Percentiles rank a stretch among this genome's conserved stretches.
phyloP scores from a whole-genome alignment of 2,797 vertebrate genomes.

The Gouania willdenowi region DNA sequence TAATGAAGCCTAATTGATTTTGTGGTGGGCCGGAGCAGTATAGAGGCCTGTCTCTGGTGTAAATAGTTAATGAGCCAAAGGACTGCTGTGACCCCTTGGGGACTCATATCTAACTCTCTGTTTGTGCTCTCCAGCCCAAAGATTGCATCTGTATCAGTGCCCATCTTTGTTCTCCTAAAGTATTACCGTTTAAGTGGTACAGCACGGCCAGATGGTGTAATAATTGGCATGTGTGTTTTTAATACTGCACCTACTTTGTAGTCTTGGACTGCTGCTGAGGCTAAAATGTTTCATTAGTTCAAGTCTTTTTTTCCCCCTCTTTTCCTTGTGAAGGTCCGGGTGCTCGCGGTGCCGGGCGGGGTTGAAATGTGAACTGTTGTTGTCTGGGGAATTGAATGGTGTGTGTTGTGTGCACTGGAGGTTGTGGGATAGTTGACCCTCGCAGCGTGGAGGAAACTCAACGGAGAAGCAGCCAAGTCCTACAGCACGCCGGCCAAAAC shows the following conservation, averaged over 20 bases:
- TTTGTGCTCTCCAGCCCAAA: constrained; percentile 58
- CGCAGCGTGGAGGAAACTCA: constrained; percentile 65
- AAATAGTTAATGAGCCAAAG: constrained; percentile 98
- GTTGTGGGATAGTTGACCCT: constrained; percentile 73
- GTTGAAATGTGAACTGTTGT: constrained; percentile 66
- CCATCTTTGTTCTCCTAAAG: constrained; percentile 60
- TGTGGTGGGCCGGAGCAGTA: constrained; percentile 84
- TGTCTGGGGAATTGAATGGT: constrained; percentile 64
- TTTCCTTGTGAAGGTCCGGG: constrained; percentile 37
- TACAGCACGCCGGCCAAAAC: constrained; percentile 62
- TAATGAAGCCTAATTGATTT: constrained; percentile 99
- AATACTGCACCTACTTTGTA: constrained; percentile 40
- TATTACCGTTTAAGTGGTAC: constrained; percentile 53
- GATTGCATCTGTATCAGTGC: constrained; percentile 60
- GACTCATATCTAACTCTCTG: constrained; percentile 68
- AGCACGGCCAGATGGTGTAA: constrained; percentile 36
- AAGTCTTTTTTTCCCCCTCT: constrained; percentile 15
- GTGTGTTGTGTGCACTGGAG: constrained; percentile 64
- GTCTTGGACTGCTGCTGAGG: constrained; percentile 36
- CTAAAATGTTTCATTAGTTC: constrained; percentile 54
- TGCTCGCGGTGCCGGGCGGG: constrained; percentile 63
- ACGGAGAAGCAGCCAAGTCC: constrained; percentile 68
- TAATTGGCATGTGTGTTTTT: constrained; percentile 39
- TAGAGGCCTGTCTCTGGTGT: constrained; percentile 88
- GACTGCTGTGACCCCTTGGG: constrained; percentile 88